phyloP scores from a whole-genome alignment of 2,113 vertebrate species.

The Pholis gunnellus region DNA sequence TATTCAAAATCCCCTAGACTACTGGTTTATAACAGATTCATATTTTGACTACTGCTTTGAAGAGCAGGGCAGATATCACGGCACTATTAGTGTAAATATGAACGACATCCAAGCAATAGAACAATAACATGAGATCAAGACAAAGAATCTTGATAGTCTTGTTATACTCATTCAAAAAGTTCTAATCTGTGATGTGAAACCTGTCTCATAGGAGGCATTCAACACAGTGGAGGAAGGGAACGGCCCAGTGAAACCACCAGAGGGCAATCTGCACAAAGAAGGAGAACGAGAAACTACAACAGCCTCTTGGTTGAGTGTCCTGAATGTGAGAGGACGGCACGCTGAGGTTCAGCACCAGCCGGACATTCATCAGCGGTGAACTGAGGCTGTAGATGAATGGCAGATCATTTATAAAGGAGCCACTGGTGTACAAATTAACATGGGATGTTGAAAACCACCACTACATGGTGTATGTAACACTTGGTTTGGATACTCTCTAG shows the following conservation, averaged over 20 bases:
- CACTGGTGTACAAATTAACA: background rate
- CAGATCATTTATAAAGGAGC: background rate
- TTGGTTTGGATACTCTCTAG: background rate
- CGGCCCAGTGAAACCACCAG: slow-evolving; percentile 48
- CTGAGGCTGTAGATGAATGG: background rate
- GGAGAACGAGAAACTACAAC: background rate
- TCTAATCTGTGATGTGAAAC: background rate
- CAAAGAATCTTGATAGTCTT: too few species aligned
- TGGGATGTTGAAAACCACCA: background rate
- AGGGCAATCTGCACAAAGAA: slow-evolving; percentile 49
- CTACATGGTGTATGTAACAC: background rate
- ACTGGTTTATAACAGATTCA: too few species aligned
- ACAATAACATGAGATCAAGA: too few species aligned
- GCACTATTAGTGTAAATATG: too few species aligned
- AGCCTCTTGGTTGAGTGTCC: background rate
- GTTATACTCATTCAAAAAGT: background rate
- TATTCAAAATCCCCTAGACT: too few species aligned
- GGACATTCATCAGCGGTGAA: background rate
- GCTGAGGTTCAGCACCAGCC: too few species aligned
- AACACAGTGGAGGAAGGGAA: background rate
- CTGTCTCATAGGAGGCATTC: background rate
- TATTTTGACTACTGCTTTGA: too few species aligned
- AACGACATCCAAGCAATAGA: too few species aligned
- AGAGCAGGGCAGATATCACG: too few species aligned
- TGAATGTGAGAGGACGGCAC: background rate